Conservation (phyloP, 2,888 invertebrate genomes). For the Xanthia icteritia region DNA sequence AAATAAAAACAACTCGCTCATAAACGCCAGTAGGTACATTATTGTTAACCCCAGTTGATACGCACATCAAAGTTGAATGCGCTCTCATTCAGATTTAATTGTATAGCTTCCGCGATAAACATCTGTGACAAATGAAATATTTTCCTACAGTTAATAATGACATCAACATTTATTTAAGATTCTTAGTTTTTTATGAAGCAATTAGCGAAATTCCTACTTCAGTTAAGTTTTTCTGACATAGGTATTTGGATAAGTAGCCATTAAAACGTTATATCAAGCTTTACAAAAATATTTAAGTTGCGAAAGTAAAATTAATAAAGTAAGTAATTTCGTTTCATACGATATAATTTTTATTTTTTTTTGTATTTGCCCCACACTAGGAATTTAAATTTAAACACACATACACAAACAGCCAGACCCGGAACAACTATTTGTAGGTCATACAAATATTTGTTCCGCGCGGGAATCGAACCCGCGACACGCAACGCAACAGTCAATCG, state of each 20-base stretch:
- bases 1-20: constrained; percentile 22
- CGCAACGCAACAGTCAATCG: too few species aligned
- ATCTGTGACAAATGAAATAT: constrained; percentile 58
- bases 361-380: too few species aligned
- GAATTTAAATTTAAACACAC: too few species aligned
- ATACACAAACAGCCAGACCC: too few species aligned
- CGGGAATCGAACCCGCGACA: too few species aligned
- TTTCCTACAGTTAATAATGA: constrained; percentile 37
- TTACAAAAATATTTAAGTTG: not conserved
- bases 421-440: too few species aligned
- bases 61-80: constrained; percentile 41
- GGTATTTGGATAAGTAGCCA: not conserved
- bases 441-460: too few species aligned
- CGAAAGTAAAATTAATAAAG: constrained; percentile 12
- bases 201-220: constrained; percentile 50
- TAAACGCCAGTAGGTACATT: constrained; percentile 10
- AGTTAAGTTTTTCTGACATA: constrained; percentile 41
- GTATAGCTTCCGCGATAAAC: constrained; percentile 47
- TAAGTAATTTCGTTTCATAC: not conserved
- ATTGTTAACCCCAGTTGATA: constrained; percentile 36
- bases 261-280: constrained; percentile 10
- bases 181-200: constrained; percentile 21
- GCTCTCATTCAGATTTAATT: constrained; percentile 50
- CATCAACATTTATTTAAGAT: constrained; percentile 34
- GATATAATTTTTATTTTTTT: too few species aligned